Conservation (phyloP, 2,113 vertebrate genomes). For the Onychorhynchus coronatus region DNA sequence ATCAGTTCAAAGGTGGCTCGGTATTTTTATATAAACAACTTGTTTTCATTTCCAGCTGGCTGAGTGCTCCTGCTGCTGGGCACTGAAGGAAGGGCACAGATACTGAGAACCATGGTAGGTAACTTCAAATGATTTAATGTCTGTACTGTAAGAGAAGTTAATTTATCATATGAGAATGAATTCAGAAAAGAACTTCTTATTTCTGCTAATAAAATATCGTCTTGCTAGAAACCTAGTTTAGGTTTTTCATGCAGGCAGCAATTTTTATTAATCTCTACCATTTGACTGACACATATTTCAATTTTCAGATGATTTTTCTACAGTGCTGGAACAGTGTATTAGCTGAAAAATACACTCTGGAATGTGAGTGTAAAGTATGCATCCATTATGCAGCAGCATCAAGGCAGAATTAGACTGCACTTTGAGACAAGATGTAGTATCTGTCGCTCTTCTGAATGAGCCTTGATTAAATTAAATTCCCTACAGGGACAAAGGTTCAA, state of each 20-base stretch:
- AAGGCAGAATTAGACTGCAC: constrained; percentile 53
- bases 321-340: constrained; percentile 21
- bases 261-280: constrained; percentile 50
- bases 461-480: constrained; percentile 65
- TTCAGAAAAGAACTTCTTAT: constrained; percentile 45
- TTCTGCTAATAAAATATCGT: constrained; percentile 58
- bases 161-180: constrained; percentile 44
- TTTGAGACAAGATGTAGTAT: constrained; percentile 54
- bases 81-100: background rate
- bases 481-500: constrained; percentile 50
- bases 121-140: constrained; percentile 33
- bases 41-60: background rate
- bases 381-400: constrained; percentile 60
- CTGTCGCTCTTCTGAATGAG: constrained; percentile 34
- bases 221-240: constrained; percentile 29
- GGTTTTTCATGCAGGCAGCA: constrained; percentile 14
- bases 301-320: constrained; percentile 48
- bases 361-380: constrained; percentile 43
- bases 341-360: constrained; percentile 47
- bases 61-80: constrained; percentile 37
- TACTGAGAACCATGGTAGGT: background rate
- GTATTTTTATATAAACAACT: background rate
- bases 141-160: constrained; percentile 20
- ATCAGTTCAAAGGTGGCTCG: background rate
- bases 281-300: constrained; percentile 51